phyloP scores from a whole-genome alignment of 2,113 vertebrate genomes.

The Pterocles gutturalis region DNA sequence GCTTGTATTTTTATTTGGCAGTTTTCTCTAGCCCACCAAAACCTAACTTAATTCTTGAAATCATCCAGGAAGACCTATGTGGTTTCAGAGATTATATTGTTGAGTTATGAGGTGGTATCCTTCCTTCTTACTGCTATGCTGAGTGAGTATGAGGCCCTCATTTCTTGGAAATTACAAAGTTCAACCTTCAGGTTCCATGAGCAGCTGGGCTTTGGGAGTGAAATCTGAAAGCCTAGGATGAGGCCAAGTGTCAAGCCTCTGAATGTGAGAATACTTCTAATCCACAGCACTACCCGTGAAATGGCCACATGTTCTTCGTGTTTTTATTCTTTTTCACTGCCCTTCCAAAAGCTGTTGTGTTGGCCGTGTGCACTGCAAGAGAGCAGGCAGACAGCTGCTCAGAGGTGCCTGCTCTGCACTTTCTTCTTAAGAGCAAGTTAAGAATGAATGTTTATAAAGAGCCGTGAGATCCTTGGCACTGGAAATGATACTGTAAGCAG shows the following conservation, averaged over 20 bases:
- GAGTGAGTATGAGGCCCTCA: not conserved
- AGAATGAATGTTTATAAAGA: constrained; percentile 32
- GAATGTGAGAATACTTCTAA: not conserved
- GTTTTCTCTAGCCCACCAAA: not conserved
- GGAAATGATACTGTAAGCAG: not conserved
- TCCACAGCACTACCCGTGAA: not conserved
- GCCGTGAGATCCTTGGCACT: constrained; percentile 5
- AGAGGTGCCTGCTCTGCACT: not conserved
- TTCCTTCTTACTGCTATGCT: not conserved
- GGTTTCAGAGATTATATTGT: not conserved
- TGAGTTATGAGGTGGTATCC: not conserved
- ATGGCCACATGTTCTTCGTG: not conserved
- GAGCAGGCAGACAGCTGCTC: not conserved
- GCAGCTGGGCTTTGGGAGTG: not conserved
- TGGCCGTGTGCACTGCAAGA: not conserved
- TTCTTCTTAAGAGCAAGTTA: not conserved
- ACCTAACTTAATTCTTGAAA: not conserved
- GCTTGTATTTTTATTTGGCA: not conserved
- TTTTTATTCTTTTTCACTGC: not conserved
- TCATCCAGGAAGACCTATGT: not conserved
- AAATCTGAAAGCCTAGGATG: not conserved
- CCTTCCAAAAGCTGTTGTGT: not conserved
- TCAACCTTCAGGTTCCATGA: not conserved
- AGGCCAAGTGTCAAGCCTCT: constrained; percentile 18
- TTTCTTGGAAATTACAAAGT: not conserved